phyloP scores from a whole-genome alignment of 2,113 vertebrate genomes.

The Erythrocercus mccallii region DNA sequence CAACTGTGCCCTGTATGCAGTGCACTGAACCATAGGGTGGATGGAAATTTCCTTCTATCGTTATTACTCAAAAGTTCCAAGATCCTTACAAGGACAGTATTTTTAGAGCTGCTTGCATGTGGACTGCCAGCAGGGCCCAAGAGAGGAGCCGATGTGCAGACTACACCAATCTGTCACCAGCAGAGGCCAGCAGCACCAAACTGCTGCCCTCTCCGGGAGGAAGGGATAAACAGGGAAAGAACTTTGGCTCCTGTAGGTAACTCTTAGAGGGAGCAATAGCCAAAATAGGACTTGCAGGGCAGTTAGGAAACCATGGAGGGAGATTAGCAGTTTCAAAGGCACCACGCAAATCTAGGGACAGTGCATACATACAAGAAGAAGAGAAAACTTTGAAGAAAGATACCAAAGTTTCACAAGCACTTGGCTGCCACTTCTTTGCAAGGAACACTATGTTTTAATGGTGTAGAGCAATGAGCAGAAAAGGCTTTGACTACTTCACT shows the following conservation, averaged over 20 bases:
- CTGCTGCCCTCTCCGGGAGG: neutral
- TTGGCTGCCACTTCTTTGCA: neutral
- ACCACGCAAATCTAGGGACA: neutral
- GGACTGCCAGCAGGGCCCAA: neutral
- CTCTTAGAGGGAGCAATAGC: neutral
- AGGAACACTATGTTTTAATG: neutral
- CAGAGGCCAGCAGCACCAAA: constrained; percentile 12
- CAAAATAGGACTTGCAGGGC: neutral
- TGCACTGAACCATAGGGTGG: neutral
- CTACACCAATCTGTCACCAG: neutral
- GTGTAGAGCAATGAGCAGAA: neutral
- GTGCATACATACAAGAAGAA: neutral
- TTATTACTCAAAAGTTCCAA: neutral
- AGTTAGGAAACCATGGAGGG: neutral
- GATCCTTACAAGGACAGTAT: neutral
- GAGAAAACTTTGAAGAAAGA: neutral
- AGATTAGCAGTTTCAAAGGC: neutral
- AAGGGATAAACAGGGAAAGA: neutral
- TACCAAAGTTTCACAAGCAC: neutral
- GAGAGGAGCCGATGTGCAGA: neutral
- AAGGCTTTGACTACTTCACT: neutral
- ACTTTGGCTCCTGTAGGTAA: neutral
- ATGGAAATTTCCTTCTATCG: neutral
- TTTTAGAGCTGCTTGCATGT: neutral
- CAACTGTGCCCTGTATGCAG: neutral